These are phyloP conservation scores for Sebastolobus alascanus DNA, from an alignment of 2,797 vertebrate genomes.

Conservation along the genomic window DNA sequence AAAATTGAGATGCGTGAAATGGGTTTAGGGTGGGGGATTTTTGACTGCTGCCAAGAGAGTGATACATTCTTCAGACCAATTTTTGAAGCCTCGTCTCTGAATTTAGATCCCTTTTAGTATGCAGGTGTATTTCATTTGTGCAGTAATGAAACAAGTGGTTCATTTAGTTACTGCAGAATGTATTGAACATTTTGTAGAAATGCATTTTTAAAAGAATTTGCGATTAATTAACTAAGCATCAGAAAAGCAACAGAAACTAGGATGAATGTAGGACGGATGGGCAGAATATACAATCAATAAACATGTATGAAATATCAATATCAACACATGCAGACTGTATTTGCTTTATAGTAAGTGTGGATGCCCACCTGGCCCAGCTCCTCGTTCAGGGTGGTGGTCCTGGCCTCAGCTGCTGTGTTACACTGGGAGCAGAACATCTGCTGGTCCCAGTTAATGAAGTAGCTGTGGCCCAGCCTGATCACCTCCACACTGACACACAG, in stretches of 20 bases:
- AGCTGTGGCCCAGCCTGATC: slow-evolving; percentile 95
- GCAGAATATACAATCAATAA: neutral
- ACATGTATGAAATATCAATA: neutral
- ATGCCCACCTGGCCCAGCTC: slow-evolving; percentile 90
- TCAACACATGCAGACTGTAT: slow-evolving; percentile 4
- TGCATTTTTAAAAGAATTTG: neutral
- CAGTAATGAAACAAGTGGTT: neutral
- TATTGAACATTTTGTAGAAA: neutral
- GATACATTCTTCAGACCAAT: neutral
- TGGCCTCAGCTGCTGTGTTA: slow-evolving; percentile 90
- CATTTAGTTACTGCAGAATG: neutral
- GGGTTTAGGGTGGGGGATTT: neutral
- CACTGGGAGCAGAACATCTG: slow-evolving; percentile 92
- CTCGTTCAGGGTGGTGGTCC: slow-evolving; percentile 94
- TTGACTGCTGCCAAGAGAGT: neutral
- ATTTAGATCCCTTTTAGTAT: neutral
- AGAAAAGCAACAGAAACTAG: neutral
- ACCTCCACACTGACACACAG: slow-evolving; percentile 90
- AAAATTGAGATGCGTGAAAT: neutral
- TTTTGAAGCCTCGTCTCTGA: neutral
- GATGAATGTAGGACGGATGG: neutral
- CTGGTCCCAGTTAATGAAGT: slow-evolving; percentile 98
- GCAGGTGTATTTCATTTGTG: neutral
- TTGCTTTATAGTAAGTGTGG: neutral
- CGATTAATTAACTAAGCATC: neutral